A percentile compares a stretch with the other conserved stretches of the same genome.
Evolutionary conservation across 2,797 vertebrate genomes (phyloP).

Genomic region (Bradypodion pumilum): DNA sequence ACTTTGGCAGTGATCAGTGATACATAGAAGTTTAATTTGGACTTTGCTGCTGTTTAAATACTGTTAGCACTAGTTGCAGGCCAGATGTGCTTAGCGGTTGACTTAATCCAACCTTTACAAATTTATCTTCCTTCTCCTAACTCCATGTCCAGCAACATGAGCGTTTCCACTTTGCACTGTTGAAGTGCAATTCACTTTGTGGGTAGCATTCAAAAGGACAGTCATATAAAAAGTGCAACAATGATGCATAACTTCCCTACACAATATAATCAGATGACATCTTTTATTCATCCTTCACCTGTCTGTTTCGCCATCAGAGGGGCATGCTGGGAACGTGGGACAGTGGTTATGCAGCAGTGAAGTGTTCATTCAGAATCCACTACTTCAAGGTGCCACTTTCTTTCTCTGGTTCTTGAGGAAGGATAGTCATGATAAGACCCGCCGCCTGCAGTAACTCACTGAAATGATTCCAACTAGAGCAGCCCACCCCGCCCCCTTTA

Average conservation of each 20-base stretch:
- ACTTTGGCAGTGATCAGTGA: not conserved
- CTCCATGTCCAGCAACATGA: not conserved
- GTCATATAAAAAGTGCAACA: no score
- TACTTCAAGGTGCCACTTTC: not conserved
- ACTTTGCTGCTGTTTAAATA: not conserved
- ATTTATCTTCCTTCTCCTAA: not conserved
- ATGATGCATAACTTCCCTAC: no score
- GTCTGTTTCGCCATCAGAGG: not conserved
- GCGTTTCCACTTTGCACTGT: no score
- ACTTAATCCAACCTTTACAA: not conserved
- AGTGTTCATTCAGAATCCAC: not conserved
- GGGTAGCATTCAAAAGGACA: not conserved
- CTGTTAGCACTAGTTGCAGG: not conserved
- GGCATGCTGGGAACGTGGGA: not conserved
- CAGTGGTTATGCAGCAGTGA: not conserved
- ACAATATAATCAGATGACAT: no score
- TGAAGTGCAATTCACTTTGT: not conserved
- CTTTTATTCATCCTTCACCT: no score
- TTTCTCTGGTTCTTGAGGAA: not conserved
- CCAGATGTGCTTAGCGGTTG: not conserved
- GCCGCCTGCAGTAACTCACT: not conserved
- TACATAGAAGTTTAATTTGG: not conserved
- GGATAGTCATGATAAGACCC: not conserved
- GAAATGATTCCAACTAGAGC: not conserved
- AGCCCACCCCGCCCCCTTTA: not conserved